Evolutionary conservation across 1,140 invertebrate species (phyloP), one percentile per base, ranked within the genome.

Genomic region (Drosophila ambigua): DNA sequence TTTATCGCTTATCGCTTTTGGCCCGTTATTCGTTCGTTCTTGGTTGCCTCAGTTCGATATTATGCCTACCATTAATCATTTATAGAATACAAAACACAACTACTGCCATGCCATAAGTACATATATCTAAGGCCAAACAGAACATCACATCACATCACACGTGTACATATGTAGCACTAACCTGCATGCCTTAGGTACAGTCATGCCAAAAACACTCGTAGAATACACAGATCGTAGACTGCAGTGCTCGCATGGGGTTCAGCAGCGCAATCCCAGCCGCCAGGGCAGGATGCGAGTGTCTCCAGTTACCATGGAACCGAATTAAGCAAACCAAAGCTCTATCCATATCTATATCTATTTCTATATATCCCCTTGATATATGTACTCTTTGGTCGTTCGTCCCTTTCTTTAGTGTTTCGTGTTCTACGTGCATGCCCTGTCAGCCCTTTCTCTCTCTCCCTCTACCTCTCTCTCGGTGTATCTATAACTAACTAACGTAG

Each of bases 401-500:
- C 24, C 45, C 49, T 51, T 41, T 64, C 51, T 23, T 51, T 53
- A 54, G 52, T 48, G 28, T 57, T 68, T 48, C 51, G 48, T 61
- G 55, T 78, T 63, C 24, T 50, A 73, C 74, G 62, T 77, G 79
- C 79, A 82, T 82, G 79, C 65, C n/a, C 45, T 48, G 26, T 45
- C 62, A 58, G 53, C 35, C 35, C 35, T 72, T 41, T 46, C 11
- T 35, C 2, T 44, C 20, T 44, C 16, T 23, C 20, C 31, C 20
- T 31, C 15, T 65, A 26, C 39, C 24, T 67, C 24, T 28, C 8
- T 20, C 1, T 20, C 20, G 20, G 20, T 20, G 20, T 58, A 41
- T 20, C 16, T 48, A n/a, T 16, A 31, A 49, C 7, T 58, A 57
- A 13, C 50, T 41, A 54, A 44, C 26, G 69, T 72, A 62, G 51